These are phyloP conservation scores for Torymus texanus DNA, from an alignment of 2,888 invertebrate genomes.

Conservation along the genomic window DNA sequence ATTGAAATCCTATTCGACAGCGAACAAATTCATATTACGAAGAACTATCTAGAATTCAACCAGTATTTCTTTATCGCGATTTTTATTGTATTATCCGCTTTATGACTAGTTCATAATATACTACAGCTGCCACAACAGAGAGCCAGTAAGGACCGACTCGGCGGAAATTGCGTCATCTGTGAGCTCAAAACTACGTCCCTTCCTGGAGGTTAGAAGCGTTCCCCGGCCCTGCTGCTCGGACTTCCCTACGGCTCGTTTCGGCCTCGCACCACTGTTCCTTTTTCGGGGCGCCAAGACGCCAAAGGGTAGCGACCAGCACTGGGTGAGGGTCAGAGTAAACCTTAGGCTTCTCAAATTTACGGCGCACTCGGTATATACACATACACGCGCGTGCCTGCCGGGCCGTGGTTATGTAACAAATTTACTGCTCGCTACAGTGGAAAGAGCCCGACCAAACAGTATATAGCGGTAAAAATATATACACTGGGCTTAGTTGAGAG, in stretches of 20 bases:
- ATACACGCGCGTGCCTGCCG: no score
- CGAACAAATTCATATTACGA: no score
- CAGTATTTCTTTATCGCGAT: no score
- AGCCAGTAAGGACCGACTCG: background rate
- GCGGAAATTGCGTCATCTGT: constrained; percentile 39
- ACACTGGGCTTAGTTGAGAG: no score
- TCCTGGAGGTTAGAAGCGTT: background rate
- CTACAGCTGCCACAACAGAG: no score
- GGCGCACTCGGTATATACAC: background rate
- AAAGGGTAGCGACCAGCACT: no score
- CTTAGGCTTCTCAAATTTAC: constrained; percentile 10
- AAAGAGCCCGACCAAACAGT: no score
- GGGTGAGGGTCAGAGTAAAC: no score
- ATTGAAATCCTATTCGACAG: no score
- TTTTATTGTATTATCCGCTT: no score
- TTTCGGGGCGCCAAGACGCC: background rate
- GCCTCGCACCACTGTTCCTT: constrained; percentile 2
- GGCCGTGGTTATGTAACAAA: constrained; percentile 4
- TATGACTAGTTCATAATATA: no score
- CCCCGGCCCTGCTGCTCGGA: background rate
- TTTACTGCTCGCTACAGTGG: background rate
- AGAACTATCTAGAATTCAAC: no score
- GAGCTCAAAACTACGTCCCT: constrained; percentile 23
- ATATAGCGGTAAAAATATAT: background rate
- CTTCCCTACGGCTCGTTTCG: constrained; percentile 12